Evolutionary conservation across 2,113 vertebrate genomes (phyloP).

Genomic region (Sphyrna mokarran): DNA sequence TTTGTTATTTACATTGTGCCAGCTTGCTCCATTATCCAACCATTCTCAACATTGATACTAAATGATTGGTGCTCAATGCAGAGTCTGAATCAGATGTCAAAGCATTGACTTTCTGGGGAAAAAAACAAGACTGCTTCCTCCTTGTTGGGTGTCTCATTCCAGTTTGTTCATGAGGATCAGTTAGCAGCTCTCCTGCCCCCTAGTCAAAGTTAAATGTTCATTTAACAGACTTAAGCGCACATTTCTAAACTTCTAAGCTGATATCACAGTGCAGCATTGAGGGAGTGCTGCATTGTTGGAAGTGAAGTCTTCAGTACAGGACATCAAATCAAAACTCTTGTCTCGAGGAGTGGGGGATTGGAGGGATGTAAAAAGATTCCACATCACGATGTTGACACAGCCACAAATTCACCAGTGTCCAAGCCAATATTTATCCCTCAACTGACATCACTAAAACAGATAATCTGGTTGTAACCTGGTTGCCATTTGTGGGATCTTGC

Average conservation of each 20-base stretch:
- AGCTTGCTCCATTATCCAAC: neutral
- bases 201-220: neutral
- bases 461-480: neutral
- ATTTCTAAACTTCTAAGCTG: neutral
- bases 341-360: neutral
- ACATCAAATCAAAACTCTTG: neutral
- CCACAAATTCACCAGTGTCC: neutral
- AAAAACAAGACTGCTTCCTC: neutral
- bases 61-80: neutral
- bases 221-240: neutral
- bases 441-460: neutral
- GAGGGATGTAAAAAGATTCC: neutral
- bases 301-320: no score
- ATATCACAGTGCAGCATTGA: neutral
- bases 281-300: neutral
- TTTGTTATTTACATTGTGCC: neutral
- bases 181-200: neutral
- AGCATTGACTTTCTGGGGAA: neutral
- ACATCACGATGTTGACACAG: neutral
- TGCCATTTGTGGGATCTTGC: neutral
- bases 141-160: neutral
- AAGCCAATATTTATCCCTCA: neutral
- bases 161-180: neutral
- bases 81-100: neutral
- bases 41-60: neutral